These are phyloP conservation scores for Malurus alboscapulatus DNA, from an alignment of 2,113 vertebrate genomes.

Conservation along the genomic window DNA sequence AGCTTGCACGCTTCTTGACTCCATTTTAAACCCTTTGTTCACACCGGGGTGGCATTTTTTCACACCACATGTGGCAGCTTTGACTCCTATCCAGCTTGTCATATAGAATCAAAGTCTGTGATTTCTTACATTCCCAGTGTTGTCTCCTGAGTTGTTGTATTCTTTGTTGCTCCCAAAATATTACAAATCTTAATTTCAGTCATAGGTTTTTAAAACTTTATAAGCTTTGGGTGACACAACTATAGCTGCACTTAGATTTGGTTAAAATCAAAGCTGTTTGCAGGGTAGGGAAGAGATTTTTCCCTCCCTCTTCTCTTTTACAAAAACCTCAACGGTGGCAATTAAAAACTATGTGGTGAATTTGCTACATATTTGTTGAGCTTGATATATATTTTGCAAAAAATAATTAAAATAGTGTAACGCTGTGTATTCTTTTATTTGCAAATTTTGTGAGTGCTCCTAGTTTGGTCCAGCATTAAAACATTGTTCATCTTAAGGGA, in stretches of 20 bases:
- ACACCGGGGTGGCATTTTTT: constrained; percentile 86
- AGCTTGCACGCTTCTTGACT: constrained; percentile 83
- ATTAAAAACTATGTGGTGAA: neutral
- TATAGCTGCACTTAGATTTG: neutral
- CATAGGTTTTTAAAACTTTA: neutral
- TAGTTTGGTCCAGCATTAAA: neutral
- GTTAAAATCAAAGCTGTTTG: neutral
- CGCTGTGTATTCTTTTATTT: neutral
- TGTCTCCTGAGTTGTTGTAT: constrained; percentile 40
- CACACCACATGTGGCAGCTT: constrained; percentile 84
- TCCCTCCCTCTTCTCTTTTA: neutral
- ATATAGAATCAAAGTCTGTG: constrained; percentile 78
- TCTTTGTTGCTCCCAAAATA: constrained; percentile 35
- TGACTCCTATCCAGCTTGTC: constrained; percentile 82
- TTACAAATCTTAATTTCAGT: constrained; percentile 62
- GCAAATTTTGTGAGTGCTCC: neutral
- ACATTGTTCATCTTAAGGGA: neutral
- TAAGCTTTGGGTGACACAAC: neutral
- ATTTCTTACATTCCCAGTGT: constrained; percentile 54
- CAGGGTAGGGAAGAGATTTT: neutral
- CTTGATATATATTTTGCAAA: neutral
- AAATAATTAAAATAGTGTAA: neutral
- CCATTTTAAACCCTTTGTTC: constrained; percentile 87
- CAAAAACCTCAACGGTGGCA: neutral
- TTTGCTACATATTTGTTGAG: neutral